Evolutionary conservation across 2,888 invertebrate genomes (phyloP), one percentile per base, ranked within the genome.

Genomic region (Tipula lateralis): DNA sequence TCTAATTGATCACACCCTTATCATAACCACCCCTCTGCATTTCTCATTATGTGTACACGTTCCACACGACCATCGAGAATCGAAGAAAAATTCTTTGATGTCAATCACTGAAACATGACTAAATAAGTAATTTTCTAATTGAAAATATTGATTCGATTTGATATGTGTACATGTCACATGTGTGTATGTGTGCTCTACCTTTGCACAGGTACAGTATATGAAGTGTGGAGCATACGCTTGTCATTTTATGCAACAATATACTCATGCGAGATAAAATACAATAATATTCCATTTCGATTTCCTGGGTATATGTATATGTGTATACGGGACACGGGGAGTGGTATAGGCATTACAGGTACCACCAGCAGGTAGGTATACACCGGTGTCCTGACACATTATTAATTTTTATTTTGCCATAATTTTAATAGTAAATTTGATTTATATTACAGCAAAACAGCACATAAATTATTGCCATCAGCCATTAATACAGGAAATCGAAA

Each of bases 71-170:
- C n/a, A 44, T 44, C 44, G 16, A 44, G 2, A 3, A 44, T n/a
- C 13, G n/a, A n/a, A 16, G 44, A n/a, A 44, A 44, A 44, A 44
- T 44, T 66, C 66, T 66, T 66, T 66, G 66, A 66, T 66, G 66
- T 24, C 66, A 66, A 66, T 66, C 66, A 66, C 12, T 66, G 66
- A 66, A 66, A 66, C 24, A 66, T 66, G 66, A 66, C 66, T 66
- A 66, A 66, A 66, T 66, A 66, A 66, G 66, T 66, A 66, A 66
- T 66, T 66, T 66, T 66, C 24, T 66, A 66, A 66, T 66, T 66
- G 66, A 66, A 66, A 66, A 66, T 66, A 66, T 66, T 66, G 66
- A 66, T 66, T 66, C 66, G 66, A 66, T 66, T 19, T 66, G 24
- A n/a, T n/a, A n/a, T n/a, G n/a, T n/a, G n/a, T n/a, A n/a, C n/a